phyloP scores from a whole-genome alignment of 2,888 invertebrate genomes.

The Eupithecia inturbata region DNA sequence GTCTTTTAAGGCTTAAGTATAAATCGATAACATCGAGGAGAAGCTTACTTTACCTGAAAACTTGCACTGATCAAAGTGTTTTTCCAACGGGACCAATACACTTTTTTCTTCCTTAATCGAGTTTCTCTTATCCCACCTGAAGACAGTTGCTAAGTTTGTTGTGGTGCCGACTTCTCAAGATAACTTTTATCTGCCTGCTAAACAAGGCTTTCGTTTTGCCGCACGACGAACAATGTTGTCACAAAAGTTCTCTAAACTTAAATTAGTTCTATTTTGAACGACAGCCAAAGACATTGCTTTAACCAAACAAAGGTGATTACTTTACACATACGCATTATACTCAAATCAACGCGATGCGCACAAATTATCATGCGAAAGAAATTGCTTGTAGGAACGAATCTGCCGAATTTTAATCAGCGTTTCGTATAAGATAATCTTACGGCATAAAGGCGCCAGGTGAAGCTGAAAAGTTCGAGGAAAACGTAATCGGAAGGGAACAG shows the following conservation, averaged over 20 bases:
- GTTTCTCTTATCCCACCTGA: constrained; percentile 74
- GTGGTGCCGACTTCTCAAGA: constrained; percentile 66
- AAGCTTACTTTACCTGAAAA: constrained; percentile 23
- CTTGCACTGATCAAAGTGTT: constrained; percentile 57
- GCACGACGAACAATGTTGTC: constrained; percentile 56
- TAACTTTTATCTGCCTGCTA: constrained; percentile 71
- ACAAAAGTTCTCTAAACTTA: constrained; percentile 64
- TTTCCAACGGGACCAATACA: constrained; percentile 61
- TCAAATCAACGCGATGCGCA: constrained; percentile 45
- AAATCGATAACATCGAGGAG: constrained; percentile 5
- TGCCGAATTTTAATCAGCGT: constrained; percentile 60
- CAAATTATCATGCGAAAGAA: constrained; percentile 56
- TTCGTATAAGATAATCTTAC: constrained; percentile 43
- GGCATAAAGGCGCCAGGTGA: constrained; percentile 44
- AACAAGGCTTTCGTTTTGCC: constrained; percentile 71
- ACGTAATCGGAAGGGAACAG: constrained; percentile 54
- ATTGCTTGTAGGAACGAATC: constrained; percentile 52
- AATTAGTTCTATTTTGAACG: constrained; percentile 61
- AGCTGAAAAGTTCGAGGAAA: constrained; percentile 47
- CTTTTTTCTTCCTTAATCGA: constrained; percentile 75
- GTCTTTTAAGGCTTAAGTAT: neutral
- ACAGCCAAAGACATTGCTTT: constrained; percentile 51
- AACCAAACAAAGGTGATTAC: constrained; percentile 10
- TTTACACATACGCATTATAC: constrained; percentile 14
- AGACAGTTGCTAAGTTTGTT: constrained; percentile 74